These are phyloP conservation scores for Drosophila lacertosa DNA, from an alignment of 1,140 invertebrate genomes.

Conservation along the genomic window DNA sequence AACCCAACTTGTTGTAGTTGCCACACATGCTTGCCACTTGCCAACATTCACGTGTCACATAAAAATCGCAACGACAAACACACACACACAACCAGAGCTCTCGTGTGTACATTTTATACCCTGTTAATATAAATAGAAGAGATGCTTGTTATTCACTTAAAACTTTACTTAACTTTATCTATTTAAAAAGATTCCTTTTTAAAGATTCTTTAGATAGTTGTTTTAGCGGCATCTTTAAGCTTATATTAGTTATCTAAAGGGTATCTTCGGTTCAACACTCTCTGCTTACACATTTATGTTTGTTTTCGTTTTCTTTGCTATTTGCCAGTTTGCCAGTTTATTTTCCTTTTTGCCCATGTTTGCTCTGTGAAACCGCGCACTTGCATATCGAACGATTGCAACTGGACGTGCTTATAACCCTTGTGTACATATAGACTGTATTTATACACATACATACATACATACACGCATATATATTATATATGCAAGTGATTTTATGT, in stretches of 20 bases:
- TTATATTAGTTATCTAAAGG: too few relatives aligned
- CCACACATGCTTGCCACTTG: conserved; percentile 39
- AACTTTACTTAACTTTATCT: too few relatives aligned
- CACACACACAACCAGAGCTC: conserved; percentile 4
- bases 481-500: conserved; percentile 22
- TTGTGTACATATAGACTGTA: conserved; percentile 2
- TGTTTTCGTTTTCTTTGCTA: conserved; percentile 19
- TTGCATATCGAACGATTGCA: conserved; percentile 28
- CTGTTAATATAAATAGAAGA: conserved; percentile 3
- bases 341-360: conserved; percentile 61
- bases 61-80: conserved; percentile 61
- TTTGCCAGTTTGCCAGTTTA: conserved; percentile 41
- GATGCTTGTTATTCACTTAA: too few relatives aligned
- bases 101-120: conserved; percentile 14
- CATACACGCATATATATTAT: background rate
- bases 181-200: too few relatives aligned
- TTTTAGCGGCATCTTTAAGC: too few relatives aligned
- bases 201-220: too few relatives aligned
- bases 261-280: background rate
- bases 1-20: conserved; percentile 49
- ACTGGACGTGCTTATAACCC: conserved; percentile 8
- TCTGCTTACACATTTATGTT: background rate
- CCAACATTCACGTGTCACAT: conserved; percentile 55
- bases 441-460: background rate
- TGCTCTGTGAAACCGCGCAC: conserved; percentile 40